Evolutionary conservation across 2,888 invertebrate species (phyloP), one percentile per base, ranked within the genome.

Genomic region (Calameuta filiformis): DNA sequence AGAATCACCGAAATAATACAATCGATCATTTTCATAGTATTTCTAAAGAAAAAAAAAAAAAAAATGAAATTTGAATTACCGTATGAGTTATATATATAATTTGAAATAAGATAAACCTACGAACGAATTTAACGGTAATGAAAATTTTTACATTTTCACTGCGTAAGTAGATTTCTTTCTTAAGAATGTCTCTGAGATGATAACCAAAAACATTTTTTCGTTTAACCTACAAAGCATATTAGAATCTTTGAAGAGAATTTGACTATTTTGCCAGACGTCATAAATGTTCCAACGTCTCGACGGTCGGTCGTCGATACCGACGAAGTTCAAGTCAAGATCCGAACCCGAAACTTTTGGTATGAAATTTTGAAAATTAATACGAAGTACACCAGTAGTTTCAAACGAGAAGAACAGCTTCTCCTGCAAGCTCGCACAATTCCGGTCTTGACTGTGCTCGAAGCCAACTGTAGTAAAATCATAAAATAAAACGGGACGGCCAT

Each of bases 401-500:
- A 56, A 56, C 23, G 9, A 56, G 56, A 56, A 9, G 23, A 23
- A 56, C 23, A 56, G 23, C 23, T 56, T 56, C 23, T 56, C 56
- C 6, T 40, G 23, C 56, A 56, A 56, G 56, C 75, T 77, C 31
- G 69, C 35, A 73, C 12, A 73, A 15, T 73, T 56, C 68, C 31
- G 37, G 30, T 56, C 40, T 35, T n/a, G 12, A 35, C 34, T 30
- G 11, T 30, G 74, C 40, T 73, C 40, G 69, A 33, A 74, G 23
- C 56, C 69, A 77, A 77, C 76, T 74, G 68, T 35, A 73, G 73
- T 15, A 78, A 78, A 78, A 73, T 73, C 69, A 68, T 78, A 76
- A 80, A 80, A 78, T 74, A 73, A 74, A 80, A 80, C 74, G 76
- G 56, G 69, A 75, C 56, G 30, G 31, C 37, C 78, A 78, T 73